These are phyloP conservation scores for Chaenocephalus aceratus DNA, from an alignment of 2,113 vertebrate genomes.

Conservation along the genomic window DNA sequence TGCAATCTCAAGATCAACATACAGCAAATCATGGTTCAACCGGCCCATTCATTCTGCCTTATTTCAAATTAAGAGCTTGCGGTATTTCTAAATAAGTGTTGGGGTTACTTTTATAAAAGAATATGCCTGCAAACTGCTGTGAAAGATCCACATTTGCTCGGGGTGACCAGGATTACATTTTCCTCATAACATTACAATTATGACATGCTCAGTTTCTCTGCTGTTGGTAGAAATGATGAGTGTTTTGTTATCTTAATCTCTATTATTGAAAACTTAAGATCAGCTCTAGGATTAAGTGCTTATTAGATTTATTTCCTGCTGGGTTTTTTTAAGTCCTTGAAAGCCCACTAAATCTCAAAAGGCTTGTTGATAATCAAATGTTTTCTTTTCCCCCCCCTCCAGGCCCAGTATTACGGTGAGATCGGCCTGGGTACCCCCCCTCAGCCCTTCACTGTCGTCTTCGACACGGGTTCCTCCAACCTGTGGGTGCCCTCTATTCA, in stretches of 20 bases:
- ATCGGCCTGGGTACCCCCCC: conserved; percentile 91
- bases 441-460: conserved; percentile 93
- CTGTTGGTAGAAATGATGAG: not conserved
- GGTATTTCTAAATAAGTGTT: too few relatives aligned
- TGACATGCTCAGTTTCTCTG: not conserved
- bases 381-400: not conserved
- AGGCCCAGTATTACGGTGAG: conserved; percentile 95
- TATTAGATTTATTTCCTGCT: not conserved
- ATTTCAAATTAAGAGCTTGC: too few relatives aligned
- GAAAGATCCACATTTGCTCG: too few relatives aligned
- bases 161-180: too few relatives aligned
- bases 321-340: not conserved
- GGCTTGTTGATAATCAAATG: not conserved
- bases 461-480: conserved; percentile 97
- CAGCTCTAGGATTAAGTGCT: not conserved
- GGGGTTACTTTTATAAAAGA: too few relatives aligned
- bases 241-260: not conserved
- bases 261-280: not conserved
- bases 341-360: not conserved
- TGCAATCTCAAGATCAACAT: too few relatives aligned
- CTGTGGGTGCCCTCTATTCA: conserved; percentile 95
- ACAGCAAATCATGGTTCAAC: too few relatives aligned
- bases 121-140: too few relatives aligned
- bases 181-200: too few relatives aligned
- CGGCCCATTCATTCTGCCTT: too few relatives aligned